Percentiles rank a stretch among this genome's conserved stretches.
These are phyloP conservation scores for Terebella lapidaria DNA, from an alignment of 2,888 invertebrate genomes.

Conservation along the genomic window DNA sequence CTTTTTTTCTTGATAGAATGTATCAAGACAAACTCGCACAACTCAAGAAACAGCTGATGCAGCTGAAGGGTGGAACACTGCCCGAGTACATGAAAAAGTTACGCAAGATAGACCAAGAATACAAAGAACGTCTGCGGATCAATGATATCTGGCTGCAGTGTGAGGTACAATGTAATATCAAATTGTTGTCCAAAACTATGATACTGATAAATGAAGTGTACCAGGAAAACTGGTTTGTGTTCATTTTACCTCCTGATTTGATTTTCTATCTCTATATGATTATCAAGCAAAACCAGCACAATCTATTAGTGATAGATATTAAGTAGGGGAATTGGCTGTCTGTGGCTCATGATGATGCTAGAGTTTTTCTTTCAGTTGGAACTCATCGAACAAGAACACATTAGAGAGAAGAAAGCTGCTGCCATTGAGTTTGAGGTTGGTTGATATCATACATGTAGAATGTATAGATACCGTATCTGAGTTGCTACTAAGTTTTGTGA, in stretches of 20 bases:
- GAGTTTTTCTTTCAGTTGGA: conserved; percentile 68
- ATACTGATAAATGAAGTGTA: too few species aligned
- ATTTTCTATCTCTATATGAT: too few species aligned
- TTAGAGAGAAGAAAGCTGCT: conserved; percentile 81
- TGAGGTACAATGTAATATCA: conserved; percentile 45
- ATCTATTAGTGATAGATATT: too few species aligned
- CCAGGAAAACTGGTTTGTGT: too few species aligned
- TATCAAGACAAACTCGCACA: conserved; percentile 80
- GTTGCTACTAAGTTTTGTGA: too few species aligned
- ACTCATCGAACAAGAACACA: conserved; percentile 80
- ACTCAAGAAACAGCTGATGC: conserved; percentile 82
- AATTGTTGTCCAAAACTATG: too few species aligned
- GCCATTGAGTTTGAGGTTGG: conserved; percentile 78
- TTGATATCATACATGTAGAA: neutral
- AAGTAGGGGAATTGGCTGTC: too few species aligned
- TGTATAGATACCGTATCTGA: too few species aligned
- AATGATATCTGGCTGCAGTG: conserved; percentile 51
- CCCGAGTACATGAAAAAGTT: conserved; percentile 79
- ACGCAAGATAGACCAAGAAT: conserved; percentile 74
- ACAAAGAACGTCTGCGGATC: conserved; percentile 66
- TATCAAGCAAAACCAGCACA: too few species aligned
- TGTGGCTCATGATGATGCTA: too few species aligned
- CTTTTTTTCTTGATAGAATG: conserved; percentile 62
- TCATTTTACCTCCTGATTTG: too few species aligned
- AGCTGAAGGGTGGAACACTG: conserved; percentile 78